Conservation (phyloP, 2,113 vertebrate species). For the Psettodes erumei region DNA sequence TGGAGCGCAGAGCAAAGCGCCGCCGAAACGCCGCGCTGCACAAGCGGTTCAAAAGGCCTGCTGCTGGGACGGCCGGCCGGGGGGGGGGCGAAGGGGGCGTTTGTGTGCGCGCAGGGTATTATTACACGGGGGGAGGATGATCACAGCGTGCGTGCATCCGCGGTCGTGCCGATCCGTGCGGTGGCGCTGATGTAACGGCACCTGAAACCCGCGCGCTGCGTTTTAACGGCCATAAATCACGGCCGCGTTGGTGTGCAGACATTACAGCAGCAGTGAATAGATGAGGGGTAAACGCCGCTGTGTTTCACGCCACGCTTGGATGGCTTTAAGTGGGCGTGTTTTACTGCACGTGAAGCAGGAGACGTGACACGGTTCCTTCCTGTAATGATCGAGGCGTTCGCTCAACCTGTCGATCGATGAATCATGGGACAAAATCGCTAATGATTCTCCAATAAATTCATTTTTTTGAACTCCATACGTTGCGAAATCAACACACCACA, state of each 20-base stretch:
- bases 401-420: not conserved
- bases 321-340: not conserved
- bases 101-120: constrained; percentile 50
- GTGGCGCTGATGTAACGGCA: constrained; percentile 6
- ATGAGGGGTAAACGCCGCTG: too few species aligned
- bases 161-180: constrained; percentile 23
- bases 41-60: constrained; percentile 70
- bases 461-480: not conserved
- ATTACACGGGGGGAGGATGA: constrained; percentile 51
- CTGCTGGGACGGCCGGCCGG: constrained; percentile 63
- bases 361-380: not conserved
- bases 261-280: constrained; percentile 25
- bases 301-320: too few species aligned
- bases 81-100: constrained; percentile 52
- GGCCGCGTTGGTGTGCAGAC: constrained; percentile 23
- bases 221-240: constrained; percentile 48
- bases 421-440: not conserved
- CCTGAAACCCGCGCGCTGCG: constrained; percentile 19
- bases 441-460: not conserved
- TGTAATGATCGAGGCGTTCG: too few species aligned
- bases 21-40: constrained; percentile 46
- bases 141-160: constrained; percentile 43
- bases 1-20: constrained; percentile 57
- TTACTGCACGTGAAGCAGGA: not conserved
- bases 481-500: not conserved